Conservation (phyloP, 2,888 invertebrate genomes). For the Dicyrtomina minuta region DNA sequence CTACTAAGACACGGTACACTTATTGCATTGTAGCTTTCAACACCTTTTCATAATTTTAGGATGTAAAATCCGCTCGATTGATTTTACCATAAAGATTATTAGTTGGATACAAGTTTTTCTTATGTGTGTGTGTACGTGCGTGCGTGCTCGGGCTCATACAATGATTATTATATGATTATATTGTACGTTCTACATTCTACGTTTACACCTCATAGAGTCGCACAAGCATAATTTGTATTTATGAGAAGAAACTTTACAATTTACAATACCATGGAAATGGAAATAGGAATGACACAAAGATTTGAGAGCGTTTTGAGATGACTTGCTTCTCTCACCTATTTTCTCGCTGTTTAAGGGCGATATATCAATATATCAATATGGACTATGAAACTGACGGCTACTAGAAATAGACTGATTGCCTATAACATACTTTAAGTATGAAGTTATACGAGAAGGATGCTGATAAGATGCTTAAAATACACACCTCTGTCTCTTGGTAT, state of each 20-base stretch:
- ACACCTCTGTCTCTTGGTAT: slow-evolving; percentile 1
- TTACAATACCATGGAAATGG: no score
- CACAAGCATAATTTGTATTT: no score
- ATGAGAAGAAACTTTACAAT: no score
- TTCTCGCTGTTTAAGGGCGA: no score
- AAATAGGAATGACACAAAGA: neutral
- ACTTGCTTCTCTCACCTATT: neutral
- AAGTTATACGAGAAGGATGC: no score
- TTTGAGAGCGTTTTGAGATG: neutral
- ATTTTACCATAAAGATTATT: slow-evolving; percentile 16
- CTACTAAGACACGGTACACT: no score
- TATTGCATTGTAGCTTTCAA: slow-evolving; percentile 27
- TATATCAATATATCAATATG: no score
- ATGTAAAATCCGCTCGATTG: slow-evolving; percentile 38
- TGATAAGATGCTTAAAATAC: slow-evolving; percentile 15
- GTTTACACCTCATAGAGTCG: neutral
- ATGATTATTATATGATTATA: neutral
- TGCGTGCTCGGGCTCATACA: neutral
- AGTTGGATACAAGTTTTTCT: neutral
- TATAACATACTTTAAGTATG: no score
- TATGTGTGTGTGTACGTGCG: no score
- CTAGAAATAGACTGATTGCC: no score
- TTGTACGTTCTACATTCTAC: neutral
- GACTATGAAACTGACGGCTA: no score
- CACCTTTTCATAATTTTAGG: slow-evolving; percentile 39